Evolutionary conservation across 2,888 invertebrate genomes (phyloP).

Genomic region (Adineta ricciae): DNA sequence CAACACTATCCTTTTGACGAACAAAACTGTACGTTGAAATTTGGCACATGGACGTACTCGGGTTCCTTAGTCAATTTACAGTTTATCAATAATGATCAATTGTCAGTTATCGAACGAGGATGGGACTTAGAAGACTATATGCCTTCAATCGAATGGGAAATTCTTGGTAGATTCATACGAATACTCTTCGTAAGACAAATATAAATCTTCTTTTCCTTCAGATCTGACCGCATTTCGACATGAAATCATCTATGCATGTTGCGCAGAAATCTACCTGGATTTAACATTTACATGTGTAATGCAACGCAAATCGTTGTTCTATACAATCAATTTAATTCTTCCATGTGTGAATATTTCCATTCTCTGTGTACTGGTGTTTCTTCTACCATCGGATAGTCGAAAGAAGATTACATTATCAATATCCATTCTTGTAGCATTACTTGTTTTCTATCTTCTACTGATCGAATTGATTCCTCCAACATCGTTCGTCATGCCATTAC

Average conservation of each 20-base stretch:
- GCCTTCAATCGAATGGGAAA: constrained; percentile 33
- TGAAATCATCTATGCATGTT: constrained; percentile 66
- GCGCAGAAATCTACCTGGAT: constrained; percentile 84
- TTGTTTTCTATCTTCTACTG: constrained; percentile 93
- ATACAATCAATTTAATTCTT: constrained; percentile 61
- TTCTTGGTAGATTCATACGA: constrained; percentile 38
- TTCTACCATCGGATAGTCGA: constrained; percentile 89
- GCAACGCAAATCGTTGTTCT: constrained; percentile 83
- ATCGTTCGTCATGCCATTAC: constrained; percentile 62
- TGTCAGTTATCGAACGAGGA: constrained; percentile 33
- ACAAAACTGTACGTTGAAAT: constrained; percentile 91
- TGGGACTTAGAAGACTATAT: constrained; percentile 30
- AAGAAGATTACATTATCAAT: constrained; percentile 98
- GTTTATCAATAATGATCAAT: not conserved
- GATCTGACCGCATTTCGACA: not conserved
- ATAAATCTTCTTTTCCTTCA: not conserved
- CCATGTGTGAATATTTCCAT: constrained; percentile 84
- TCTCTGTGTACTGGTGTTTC: constrained; percentile 88
- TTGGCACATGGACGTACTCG: constrained; percentile 57
- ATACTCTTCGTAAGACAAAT: not conserved
- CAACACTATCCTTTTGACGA: constrained; percentile 37
- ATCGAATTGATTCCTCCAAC: constrained; percentile 95
- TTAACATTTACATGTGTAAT: constrained; percentile 92
- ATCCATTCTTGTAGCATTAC: constrained; percentile 91
- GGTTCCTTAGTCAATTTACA: not conserved